Conservation (phyloP, 2,797 vertebrate genomes). For the Agapornis canus region DNA sequence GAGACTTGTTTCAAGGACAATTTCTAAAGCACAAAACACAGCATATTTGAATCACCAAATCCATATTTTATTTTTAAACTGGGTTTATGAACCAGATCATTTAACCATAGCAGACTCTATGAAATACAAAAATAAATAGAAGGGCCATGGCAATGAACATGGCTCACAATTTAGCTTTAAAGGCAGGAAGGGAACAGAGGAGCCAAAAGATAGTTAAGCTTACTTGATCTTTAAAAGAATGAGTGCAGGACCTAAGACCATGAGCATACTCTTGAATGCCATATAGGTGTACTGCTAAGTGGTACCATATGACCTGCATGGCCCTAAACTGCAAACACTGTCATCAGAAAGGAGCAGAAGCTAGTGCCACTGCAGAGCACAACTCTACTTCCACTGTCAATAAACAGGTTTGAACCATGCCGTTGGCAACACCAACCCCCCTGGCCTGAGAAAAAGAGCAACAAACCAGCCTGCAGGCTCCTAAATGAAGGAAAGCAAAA, state of each 20-base stretch:
- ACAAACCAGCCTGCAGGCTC: neutral
- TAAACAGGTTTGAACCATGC: neutral
- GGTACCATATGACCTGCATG: neutral
- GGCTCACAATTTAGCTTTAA: neutral
- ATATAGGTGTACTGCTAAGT: neutral
- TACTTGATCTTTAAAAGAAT: conserved; percentile 8
- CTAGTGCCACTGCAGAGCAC: neutral
- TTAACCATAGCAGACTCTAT: neutral
- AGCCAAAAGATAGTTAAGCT: neutral
- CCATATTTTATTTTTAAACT: neutral
- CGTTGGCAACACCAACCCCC: neutral
- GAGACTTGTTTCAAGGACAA: neutral
- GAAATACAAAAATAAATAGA: neutral
- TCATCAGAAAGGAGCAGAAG: neutral
- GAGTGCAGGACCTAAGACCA: neutral
- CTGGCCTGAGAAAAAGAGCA: neutral
- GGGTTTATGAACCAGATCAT: neutral
- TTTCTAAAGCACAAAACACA: neutral
- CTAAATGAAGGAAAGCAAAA: neutral
- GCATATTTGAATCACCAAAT: neutral
- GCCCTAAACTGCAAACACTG: neutral
- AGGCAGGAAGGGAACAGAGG: neutral
- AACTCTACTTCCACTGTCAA: neutral
- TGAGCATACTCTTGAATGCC: neutral
- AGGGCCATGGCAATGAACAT: neutral